Evolutionary conservation across 2,797 vertebrate genomes (phyloP), one percentile per base, ranked within the genome.

Genomic region (Scarus forsteni): DNA sequence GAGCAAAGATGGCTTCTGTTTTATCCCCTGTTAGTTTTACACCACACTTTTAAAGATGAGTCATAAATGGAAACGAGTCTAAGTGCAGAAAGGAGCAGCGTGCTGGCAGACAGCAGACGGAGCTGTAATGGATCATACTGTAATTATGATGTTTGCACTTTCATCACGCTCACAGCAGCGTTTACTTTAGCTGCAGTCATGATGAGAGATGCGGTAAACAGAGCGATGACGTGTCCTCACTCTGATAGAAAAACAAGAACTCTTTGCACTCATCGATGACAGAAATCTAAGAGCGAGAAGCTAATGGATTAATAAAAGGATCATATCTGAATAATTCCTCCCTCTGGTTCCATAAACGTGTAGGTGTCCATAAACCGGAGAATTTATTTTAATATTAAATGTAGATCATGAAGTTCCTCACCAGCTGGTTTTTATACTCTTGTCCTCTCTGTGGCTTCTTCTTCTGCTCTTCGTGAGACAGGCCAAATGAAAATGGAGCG

Each of bases 361-460:
- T 34, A 5, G 71, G 75, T 6, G 64, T 38, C 45, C 4, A 16
- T 9, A 27, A 63, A 8, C 59, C 15, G 61, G 55, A 61, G 46
- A 52, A 68, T 27, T 40, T 55, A 15, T 38, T 60, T 73, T 61
- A 57, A 75, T 79, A 60, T 81, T 67, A 50, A 81, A 54, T 39
- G 8, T 42, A 36, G 59, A 46, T 75, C 57, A 69, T 72, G 68
- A 56, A 59, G 27, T 71, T 63, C 63, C 58, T 66, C 52, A 27
- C 10, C 45, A 3, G 64, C 59, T 50, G 60, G 27, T 8, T 54
- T 36, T 53, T 15, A 34, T n/a, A 7, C 53, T 11, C 1, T 52
- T 18, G 18, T 34, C 54, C 27, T 46, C 52, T 45, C 14, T 49
- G 27, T 27, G 27, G 50, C 51, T 4, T 60, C 55, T 18, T 34